Base-by-base conservation (phyloP, 2,113 vertebrate genomes). In the Centropus bengalensis region DNA sequence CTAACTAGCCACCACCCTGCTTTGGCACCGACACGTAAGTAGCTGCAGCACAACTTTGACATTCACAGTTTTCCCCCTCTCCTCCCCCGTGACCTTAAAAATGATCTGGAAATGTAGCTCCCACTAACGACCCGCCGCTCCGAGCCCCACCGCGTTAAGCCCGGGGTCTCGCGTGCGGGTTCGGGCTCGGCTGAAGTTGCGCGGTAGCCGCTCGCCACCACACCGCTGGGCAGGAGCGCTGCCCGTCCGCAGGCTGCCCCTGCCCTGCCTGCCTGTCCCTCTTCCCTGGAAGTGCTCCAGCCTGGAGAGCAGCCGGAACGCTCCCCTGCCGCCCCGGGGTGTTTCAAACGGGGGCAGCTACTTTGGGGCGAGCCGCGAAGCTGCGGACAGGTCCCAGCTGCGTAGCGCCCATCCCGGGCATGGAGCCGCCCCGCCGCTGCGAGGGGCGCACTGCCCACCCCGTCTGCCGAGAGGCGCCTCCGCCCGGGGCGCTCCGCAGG, bases 1-100 rank as follows among this genome's bases (percentile, higher is more conserved):
- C 97, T 97, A 95, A 86, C 97, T 96, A 97, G 98, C 98, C 98
- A 96, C 98, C 97, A 98, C 98, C 98, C 98, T 96, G 97, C 97
- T 67, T 97, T 96, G 97, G 95, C 98, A 92, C 97, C 98, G 98
- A 97, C 98, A 97, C 94, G 99, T 99, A 98, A 99, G 99, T 99
- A 98, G 98, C 97, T 97, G 97, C 98, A 92, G 92, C 93, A 91
- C 96, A 98, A 98, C 98, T 98, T 98, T 98, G 98, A 98, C 98
- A 98, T 97, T 96, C 97, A 93, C 95, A 95, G 94, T 94, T 93
- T 83, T 14, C 27, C 73, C 63, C 74, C 86, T 86, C 82, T 71
- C 80, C 91, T 93, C 82, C 94, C 93, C 92, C 93, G 91, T 97
- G 96, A 97, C 97, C 97, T 98, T 97, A 96, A 97, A 97, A 96